These are phyloP conservation scores for Habroteleia sp. DNA, from an alignment of 2,888 invertebrate genomes.

Conservation along the genomic window DNA sequence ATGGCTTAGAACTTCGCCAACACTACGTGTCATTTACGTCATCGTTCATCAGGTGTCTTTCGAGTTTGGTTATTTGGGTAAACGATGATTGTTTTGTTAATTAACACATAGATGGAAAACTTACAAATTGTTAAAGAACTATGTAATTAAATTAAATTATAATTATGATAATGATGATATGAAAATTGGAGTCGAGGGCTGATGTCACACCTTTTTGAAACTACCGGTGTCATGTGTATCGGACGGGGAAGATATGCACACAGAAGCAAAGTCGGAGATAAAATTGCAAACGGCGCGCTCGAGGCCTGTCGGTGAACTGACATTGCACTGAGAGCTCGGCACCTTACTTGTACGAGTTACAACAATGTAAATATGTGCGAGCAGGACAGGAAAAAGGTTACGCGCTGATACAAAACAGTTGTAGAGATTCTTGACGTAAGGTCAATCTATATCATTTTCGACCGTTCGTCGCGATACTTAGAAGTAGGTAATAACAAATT, in stretches of 20 bases:
- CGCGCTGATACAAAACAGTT: conserved; percentile 32
- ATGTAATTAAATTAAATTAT: no score
- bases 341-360: conserved; percentile 35
- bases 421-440: conserved; percentile 55
- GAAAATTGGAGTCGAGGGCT: neutral
- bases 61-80: no score
- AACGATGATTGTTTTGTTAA: no score
- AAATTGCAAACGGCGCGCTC: conserved; percentile 28
- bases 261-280: conserved; percentile 1
- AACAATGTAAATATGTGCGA: conserved; percentile 37
- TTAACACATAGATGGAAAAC: no score
- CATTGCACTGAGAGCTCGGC: conserved; percentile 26
- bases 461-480: neutral
- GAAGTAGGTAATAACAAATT: neutral
- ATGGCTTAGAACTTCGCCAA: conserved; percentile 20
- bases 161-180: no score
- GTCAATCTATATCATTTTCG: conserved; percentile 3
- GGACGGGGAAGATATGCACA: no score
- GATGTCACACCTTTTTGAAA: conserved; percentile 32
- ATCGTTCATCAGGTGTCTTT: no score
- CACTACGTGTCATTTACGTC: conserved; percentile 5
- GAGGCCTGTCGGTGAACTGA: conserved; percentile 42
- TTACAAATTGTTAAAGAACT: no score
- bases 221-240: conserved; percentile 26
- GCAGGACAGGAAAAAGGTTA: conserved; percentile 26